These are phyloP conservation scores for Aeoliscus strigatus DNA, from an alignment of 2,797 vertebrate species.

Conservation along the genomic window DNA sequence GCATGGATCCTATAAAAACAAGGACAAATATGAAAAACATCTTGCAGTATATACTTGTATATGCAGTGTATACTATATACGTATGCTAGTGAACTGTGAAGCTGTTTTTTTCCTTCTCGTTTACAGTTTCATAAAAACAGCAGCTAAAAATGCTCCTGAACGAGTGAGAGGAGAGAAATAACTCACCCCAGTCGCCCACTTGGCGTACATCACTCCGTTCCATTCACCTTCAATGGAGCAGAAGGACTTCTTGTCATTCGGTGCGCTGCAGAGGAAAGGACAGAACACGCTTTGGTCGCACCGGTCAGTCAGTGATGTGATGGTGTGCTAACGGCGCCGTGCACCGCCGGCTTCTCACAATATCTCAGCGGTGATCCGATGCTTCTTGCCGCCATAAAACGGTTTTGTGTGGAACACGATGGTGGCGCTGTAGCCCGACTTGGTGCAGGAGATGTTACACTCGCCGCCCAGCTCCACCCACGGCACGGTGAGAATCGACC, in stretches of 20 bases:
- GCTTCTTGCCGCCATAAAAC: slow-evolving; percentile 98
- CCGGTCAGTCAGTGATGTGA: too few relatives aligned
- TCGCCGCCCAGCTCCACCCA: slow-evolving; percentile 99
- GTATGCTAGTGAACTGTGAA: too few relatives aligned
- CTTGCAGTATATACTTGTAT: too few relatives aligned
- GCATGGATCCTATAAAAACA: too few relatives aligned
- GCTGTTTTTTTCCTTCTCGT: too few relatives aligned
- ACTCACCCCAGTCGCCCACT: slow-evolving; percentile 91
- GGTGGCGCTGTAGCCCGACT: slow-evolving; percentile 92
- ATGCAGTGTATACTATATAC: too few relatives aligned
- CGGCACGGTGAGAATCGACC: slow-evolving; percentile 97
- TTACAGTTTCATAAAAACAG: too few relatives aligned
- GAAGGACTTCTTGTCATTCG: slow-evolving; percentile 96
- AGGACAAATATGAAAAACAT: too few relatives aligned
- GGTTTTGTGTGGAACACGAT: slow-evolving; percentile 98
- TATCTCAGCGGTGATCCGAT: slow-evolving; percentile 95
- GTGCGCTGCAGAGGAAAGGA: slow-evolving; percentile 75
- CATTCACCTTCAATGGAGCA: slow-evolving; percentile 96
- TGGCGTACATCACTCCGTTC: slow-evolving; percentile 97
- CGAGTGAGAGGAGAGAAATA: slow-evolving; percentile 1
- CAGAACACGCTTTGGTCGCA: too few relatives aligned
- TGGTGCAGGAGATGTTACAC: slow-evolving; percentile 94
- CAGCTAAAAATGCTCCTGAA: too few relatives aligned
- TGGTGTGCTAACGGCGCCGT: background rate
- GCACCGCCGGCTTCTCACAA: slow-evolving; percentile 77